phyloP scores from a whole-genome alignment of 2,888 invertebrate genomes.

The Diachrysia chrysitis region DNA sequence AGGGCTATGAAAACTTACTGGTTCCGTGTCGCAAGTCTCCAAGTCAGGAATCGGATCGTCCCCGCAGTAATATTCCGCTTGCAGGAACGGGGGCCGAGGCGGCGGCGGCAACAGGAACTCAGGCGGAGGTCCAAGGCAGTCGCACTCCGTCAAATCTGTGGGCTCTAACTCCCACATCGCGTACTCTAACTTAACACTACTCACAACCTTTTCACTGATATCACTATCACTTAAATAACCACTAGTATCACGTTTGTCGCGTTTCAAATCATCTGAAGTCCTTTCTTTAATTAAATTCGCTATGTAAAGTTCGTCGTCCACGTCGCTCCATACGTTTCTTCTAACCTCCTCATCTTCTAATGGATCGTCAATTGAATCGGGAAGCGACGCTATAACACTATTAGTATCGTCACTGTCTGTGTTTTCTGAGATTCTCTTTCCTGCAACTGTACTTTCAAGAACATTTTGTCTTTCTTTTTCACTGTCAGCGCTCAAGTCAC shows the following conservation, averaged over 20 bases:
- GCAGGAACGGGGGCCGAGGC: constrained; percentile 92
- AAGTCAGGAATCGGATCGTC: constrained; percentile 92
- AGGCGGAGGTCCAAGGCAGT: constrained; percentile 93
- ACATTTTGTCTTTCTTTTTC: constrained; percentile 64
- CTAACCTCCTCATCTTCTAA: constrained; percentile 79
- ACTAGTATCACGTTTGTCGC: constrained; percentile 84
- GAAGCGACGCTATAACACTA: constrained; percentile 77
- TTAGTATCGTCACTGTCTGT: constrained; percentile 45
- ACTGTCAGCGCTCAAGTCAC: constrained; percentile 57
- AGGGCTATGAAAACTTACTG: constrained; percentile 90
- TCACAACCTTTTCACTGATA: constrained; percentile 87
- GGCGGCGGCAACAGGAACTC: constrained; percentile 93
- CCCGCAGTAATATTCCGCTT: constrained; percentile 91
- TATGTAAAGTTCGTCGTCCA: constrained; percentile 87
- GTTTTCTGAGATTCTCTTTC: constrained; percentile 45
- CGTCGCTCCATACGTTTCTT: constrained; percentile 85
- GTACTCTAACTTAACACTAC: constrained; percentile 89
- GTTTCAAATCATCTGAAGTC: constrained; percentile 82
- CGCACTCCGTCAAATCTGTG: constrained; percentile 92
- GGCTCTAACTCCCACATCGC: constrained; percentile 93
- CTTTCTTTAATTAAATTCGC: constrained; percentile 82
- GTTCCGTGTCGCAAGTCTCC: constrained; percentile 93
- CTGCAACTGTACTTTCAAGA: constrained; percentile 55
- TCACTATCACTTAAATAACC: constrained; percentile 82
- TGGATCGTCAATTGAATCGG: constrained; percentile 56